phyloP scores from a whole-genome alignment of 2,113 vertebrate species.

The Pelecanoides urinatrix region DNA sequence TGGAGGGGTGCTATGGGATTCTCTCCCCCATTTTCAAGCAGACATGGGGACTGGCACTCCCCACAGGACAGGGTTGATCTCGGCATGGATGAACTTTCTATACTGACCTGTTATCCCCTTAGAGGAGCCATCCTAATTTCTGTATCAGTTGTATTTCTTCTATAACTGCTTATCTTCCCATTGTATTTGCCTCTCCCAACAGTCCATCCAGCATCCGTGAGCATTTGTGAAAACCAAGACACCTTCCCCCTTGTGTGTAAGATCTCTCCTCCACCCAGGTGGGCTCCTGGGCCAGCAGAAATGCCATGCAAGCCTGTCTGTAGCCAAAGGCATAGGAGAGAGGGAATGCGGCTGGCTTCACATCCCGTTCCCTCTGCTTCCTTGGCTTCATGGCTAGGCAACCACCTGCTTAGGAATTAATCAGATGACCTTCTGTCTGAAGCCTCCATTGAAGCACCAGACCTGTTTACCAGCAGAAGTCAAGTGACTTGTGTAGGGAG shows the following conservation, averaged over 20 bases:
- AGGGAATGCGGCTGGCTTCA: neutral
- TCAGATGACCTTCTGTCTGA: neutral
- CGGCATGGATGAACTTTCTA: accelerated
- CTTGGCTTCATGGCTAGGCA: neutral
- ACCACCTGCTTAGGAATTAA: neutral
- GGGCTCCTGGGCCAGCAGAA: neutral
- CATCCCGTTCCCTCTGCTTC: neutral
- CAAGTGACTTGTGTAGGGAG: neutral
- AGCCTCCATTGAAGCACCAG: neutral
- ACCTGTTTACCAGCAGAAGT: neutral
- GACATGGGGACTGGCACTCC: neutral
- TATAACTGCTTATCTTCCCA: neutral
- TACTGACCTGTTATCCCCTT: neutral
- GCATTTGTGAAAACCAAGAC: neutral
- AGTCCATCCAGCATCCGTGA: neutral
- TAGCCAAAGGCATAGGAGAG: neutral
- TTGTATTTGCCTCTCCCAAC: neutral
- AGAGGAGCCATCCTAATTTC: neutral
- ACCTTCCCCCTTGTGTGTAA: neutral
- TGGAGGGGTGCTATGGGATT: neutral
- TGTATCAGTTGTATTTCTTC: neutral
- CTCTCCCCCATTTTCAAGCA: neutral
- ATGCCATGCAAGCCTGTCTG: neutral
- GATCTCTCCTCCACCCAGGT: neutral
- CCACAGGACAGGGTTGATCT: neutral